Percentiles rank a stretch among this genome's conserved stretches.
phyloP scores from a whole-genome alignment of 2,888 invertebrate species.

The Andricus curvator region DNA sequence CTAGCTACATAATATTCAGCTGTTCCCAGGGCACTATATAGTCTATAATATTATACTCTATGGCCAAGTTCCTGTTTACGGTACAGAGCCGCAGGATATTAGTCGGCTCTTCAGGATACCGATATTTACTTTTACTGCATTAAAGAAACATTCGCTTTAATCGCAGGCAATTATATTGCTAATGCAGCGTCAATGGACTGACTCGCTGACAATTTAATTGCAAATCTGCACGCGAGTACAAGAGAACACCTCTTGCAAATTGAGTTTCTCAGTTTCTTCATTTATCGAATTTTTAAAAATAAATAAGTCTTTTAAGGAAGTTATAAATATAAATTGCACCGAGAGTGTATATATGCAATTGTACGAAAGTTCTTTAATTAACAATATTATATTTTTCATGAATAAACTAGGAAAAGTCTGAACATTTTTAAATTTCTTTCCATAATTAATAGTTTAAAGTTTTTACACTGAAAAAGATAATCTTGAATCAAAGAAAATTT shows the following conservation, averaged over 20 bases:
- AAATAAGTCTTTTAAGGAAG: too few species aligned
- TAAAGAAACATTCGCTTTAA: constrained; percentile 37
- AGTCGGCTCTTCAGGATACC: constrained; percentile 28
- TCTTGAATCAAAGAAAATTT: too few species aligned
- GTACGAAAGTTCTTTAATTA: too few species aligned
- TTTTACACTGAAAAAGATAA: too few species aligned
- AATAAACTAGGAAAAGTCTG: too few species aligned
- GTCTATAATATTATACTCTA: neutral
- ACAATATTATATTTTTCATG: too few species aligned
- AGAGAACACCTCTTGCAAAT: constrained; percentile 18
- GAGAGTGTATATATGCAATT: too few species aligned
- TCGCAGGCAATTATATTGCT: constrained; percentile 26
- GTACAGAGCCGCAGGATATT: constrained; percentile 16
- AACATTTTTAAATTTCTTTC: too few species aligned
- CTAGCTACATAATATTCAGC: constrained; percentile 16
- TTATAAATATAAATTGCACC: too few species aligned
- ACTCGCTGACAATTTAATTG: constrained; percentile 33
- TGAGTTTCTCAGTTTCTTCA: constrained; percentile 21
- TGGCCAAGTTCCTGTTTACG: constrained; percentile 18
- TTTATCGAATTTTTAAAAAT: neutral
- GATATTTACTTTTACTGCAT: constrained; percentile 36
- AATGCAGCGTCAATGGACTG: constrained; percentile 31
- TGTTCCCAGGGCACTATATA: neutral
- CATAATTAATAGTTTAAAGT: too few species aligned
- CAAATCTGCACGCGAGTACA: constrained; percentile 26